Evolutionary conservation across 2,113 vertebrate genomes (phyloP).

Genomic region (Oncorhynchus tshawytscha): DNA sequence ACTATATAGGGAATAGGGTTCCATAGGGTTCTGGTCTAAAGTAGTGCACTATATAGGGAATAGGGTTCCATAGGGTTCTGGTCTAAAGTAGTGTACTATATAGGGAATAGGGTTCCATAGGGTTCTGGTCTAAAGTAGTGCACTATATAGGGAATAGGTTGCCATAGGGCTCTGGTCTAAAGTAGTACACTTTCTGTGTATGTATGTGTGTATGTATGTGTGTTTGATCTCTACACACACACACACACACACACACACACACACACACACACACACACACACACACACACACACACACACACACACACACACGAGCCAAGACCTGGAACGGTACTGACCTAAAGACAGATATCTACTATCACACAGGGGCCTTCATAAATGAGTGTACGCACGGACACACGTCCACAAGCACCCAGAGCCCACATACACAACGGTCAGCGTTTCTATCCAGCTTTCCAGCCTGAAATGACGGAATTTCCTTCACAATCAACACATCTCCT

Average conservation of each 20-base stretch:
- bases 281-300: background rate
- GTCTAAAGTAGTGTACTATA: background rate
- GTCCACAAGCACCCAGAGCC: background rate
- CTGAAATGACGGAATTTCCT: no score
- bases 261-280: constrained; percentile 1
- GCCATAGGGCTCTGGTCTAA: no score
- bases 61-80: background rate
- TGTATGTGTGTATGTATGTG: background rate
- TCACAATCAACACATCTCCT: constrained; percentile 6
- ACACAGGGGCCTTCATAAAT: background rate
- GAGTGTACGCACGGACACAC: constrained; percentile 8
- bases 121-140: background rate
- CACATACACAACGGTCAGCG: background rate
- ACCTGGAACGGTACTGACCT: background rate
- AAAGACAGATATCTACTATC: background rate
- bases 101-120: background rate
- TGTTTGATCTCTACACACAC: constrained; percentile 22
- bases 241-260: constrained; percentile 1
- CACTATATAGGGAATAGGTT: constrained; percentile 1
- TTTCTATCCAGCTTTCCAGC: background rate
- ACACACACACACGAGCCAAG: background rate
- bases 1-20: background rate
- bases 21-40: background rate
- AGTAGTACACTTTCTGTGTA: background rate
- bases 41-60: constrained; percentile 4